These are phyloP conservation scores for Brachyalestes nurse DNA, from an alignment of 2,797 vertebrate genomes.

Conservation along the genomic window DNA sequence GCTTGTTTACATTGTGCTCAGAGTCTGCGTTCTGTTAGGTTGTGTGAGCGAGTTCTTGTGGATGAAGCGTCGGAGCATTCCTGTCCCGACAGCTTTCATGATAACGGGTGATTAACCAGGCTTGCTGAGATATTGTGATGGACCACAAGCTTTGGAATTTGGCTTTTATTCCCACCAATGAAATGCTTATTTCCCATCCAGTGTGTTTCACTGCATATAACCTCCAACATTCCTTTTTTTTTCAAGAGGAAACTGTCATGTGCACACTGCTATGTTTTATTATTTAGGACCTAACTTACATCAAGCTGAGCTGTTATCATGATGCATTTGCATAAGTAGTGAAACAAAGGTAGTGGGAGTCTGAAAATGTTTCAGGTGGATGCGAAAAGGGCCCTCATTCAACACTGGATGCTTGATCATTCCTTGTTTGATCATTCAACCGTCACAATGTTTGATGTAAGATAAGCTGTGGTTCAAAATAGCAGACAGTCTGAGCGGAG, in stretches of 20 bases:
- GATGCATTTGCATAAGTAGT: not conserved
- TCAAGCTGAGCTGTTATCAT: not conserved
- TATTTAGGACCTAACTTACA: not conserved
- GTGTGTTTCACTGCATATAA: not conserved
- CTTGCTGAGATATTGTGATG: constrained; percentile 42
- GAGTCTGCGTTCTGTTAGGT: constrained; percentile 37
- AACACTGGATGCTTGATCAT: not conserved
- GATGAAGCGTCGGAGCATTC: constrained; percentile 42
- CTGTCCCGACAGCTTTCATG: constrained; percentile 29
- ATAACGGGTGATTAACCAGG: constrained; percentile 47
- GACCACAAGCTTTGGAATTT: constrained; percentile 38
- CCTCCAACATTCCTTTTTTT: not conserved
- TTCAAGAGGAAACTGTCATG: not conserved
- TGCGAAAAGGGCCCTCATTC: not conserved
- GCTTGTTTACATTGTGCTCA: constrained; percentile 14
- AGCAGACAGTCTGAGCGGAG: constrained; percentile 27
- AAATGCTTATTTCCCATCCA: not conserved
- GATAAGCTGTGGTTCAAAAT: not conserved
- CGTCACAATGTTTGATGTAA: constrained; percentile 1
- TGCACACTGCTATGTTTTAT: not conserved
- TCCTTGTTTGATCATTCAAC: constrained; percentile 8
- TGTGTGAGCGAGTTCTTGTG: constrained; percentile 17
- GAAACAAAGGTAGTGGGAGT: not conserved
- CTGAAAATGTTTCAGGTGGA: not conserved
- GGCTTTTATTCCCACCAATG: constrained; percentile 25